Evolutionary conservation across 2,888 invertebrate genomes (phyloP).

Genomic region (Mesorhabditis spiculigera): DNA sequence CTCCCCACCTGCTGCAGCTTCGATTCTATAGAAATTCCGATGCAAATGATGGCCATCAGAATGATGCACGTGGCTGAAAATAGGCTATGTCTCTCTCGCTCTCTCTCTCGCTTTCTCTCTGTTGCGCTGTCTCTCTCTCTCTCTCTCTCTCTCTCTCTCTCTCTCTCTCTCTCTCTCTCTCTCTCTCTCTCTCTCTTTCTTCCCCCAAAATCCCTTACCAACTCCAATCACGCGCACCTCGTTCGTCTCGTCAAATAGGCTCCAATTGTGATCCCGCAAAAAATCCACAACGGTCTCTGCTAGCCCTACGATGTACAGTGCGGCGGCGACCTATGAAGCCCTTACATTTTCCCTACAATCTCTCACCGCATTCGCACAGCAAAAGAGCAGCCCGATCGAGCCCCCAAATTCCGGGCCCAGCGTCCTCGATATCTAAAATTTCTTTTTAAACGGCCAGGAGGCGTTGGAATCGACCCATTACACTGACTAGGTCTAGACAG

Average conservation of each 20-base stretch:
- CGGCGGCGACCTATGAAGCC: conserved; percentile 11
- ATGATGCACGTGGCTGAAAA: conserved; percentile 56
- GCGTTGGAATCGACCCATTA: too few relatives aligned
- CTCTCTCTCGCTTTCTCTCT: too few relatives aligned
- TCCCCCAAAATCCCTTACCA: conserved; percentile 11
- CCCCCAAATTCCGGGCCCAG: conserved; percentile 93
- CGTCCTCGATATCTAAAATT: conserved; percentile 62
- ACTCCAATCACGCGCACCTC: conserved; percentile 18
- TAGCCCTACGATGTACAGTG: conserved; percentile 94
- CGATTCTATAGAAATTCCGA: conserved; percentile 93
- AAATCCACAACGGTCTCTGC: conserved; percentile 68
- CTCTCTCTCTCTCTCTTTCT: neutral
- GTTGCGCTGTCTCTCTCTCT: too few relatives aligned
- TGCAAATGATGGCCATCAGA: conserved; percentile 79
- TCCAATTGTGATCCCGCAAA: neutral
- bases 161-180: too few relatives aligned
- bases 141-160: too few relatives aligned
- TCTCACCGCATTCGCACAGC: conserved; percentile 84
- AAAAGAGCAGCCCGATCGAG: conserved; percentile 88
- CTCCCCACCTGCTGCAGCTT: conserved; percentile 72
- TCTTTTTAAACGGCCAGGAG: neutral
- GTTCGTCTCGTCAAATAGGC: neutral
- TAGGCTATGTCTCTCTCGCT: neutral
- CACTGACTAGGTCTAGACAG: too few relatives aligned
- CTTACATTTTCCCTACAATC: neutral